Evolutionary conservation across 2,113 vertebrate genomes (phyloP).

Genomic region (Symphodus melops): DNA sequence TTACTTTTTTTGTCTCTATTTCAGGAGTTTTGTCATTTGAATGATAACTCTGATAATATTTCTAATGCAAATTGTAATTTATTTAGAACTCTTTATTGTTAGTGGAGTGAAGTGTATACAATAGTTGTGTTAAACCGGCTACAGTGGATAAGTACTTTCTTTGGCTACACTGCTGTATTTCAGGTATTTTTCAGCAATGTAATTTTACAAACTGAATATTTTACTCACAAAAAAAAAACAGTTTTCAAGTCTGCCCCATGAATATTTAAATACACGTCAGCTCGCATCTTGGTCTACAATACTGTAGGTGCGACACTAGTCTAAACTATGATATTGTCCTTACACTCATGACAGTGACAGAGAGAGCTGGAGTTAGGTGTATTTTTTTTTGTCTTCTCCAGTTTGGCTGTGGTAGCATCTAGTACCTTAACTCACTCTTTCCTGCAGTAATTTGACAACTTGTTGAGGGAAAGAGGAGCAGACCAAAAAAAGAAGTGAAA

Average conservation of each 20-base stretch:
- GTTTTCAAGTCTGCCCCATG: too few species aligned
- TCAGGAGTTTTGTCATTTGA: too few species aligned
- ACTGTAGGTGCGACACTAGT: too few species aligned
- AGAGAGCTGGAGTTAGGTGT: neutral
- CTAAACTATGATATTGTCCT: too few species aligned
- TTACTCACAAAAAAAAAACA: neutral
- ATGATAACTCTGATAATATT: too few species aligned
- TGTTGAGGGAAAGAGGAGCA: constrained; percentile 15
- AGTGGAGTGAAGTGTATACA: too few species aligned
- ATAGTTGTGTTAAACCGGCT: neutral
- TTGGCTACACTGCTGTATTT: neutral
- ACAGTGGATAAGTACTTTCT: neutral
- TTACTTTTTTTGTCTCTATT: too few species aligned
- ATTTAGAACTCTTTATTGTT: too few species aligned
- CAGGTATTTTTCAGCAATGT: neutral
- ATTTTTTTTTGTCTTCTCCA: constrained; percentile 1
- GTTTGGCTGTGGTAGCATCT: constrained; percentile 15
- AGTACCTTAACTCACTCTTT: constrained; percentile 20
- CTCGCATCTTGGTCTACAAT: too few species aligned
- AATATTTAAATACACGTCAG: neutral
- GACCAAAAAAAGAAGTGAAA: constrained; percentile 31
- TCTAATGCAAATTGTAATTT: too few species aligned
- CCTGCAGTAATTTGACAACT: constrained; percentile 45
- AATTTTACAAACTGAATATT: neutral
- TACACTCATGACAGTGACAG: neutral